Evolutionary conservation across 2,113 vertebrate species (phyloP).

Genomic region (Colinus virginianus): DNA sequence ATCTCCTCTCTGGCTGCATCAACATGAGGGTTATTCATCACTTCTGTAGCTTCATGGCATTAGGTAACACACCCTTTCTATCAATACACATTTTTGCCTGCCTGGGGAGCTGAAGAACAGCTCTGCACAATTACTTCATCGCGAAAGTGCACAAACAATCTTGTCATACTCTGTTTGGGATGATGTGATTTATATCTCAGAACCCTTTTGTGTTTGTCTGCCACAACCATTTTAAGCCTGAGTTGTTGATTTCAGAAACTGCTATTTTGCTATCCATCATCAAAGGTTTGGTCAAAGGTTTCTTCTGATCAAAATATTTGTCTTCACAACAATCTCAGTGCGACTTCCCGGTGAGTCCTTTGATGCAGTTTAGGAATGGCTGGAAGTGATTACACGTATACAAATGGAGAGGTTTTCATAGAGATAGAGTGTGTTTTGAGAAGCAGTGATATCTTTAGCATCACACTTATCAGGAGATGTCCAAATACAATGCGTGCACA

Average conservation of each 20-base stretch:
- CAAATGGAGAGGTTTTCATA: not conserved
- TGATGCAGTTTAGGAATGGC: not conserved
- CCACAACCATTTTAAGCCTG: not conserved
- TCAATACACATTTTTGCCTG: constrained; percentile 19
- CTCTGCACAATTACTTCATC: not conserved
- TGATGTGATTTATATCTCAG: not conserved
- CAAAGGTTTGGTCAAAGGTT: not conserved
- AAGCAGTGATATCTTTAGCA: not conserved
- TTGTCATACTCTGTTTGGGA: not conserved
- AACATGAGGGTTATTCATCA: constrained; percentile 32
- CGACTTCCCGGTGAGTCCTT: not conserved
- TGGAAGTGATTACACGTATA: not conserved
- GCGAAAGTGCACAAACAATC: not conserved
- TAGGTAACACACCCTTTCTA: constrained; percentile 35
- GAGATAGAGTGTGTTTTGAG: not conserved
- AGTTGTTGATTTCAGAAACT: not conserved
- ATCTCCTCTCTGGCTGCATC: constrained; percentile 10
- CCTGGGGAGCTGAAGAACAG: constrained; percentile 31
- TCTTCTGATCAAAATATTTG: not conserved
- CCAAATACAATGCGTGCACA: not conserved
- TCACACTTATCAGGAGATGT: not conserved
- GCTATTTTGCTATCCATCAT: not conserved
- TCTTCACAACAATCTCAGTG: not conserved
- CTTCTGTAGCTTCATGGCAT: constrained; percentile 7
- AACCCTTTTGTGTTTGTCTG: not conserved